A percentile compares a stretch with the other conserved stretches of the same genome.
These are phyloP conservation scores for Eudyptes chrysolophus DNA, from an alignment of 2,113 vertebrate species.

Conservation along the genomic window DNA sequence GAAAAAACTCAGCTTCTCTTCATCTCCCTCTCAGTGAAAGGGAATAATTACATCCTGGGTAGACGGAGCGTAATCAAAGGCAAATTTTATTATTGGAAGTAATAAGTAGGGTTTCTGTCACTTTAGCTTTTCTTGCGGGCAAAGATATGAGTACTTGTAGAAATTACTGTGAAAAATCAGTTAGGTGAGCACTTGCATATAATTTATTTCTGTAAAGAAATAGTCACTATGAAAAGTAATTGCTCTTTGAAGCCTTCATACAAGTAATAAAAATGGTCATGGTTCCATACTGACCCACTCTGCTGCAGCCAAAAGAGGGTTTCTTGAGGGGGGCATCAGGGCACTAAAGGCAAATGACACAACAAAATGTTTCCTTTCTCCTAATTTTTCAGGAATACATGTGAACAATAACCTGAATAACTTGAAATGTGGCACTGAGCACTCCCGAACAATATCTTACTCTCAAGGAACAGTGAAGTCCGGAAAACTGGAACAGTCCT, in stretches of 20 bases:
- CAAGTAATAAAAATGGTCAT: background rate
- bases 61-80: background rate
- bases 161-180: background rate
- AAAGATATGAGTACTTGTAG: background rate
- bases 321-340: background rate
- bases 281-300: background rate
- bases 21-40: background rate
- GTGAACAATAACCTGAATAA: constrained; percentile 97
- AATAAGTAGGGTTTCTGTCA: background rate
- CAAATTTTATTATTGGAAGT: background rate
- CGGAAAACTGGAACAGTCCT: constrained; percentile 69
- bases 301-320: background rate
- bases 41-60: background rate
- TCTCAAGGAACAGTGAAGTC: constrained; percentile 69
- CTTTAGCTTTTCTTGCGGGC: background rate
- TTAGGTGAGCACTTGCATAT: background rate
- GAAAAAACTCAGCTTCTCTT: background rate
- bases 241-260: background rate
- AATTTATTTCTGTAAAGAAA: background rate
- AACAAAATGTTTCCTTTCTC: background rate
- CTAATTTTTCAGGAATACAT: constrained; percentile 80
- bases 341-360: background rate
- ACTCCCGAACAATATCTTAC: constrained; percentile 80
- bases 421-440: constrained; percentile 87
- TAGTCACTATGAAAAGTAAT: background rate